These are phyloP conservation scores for Lathronympha strigana DNA, from an alignment of 2,888 invertebrate species.

Conservation along the genomic window DNA sequence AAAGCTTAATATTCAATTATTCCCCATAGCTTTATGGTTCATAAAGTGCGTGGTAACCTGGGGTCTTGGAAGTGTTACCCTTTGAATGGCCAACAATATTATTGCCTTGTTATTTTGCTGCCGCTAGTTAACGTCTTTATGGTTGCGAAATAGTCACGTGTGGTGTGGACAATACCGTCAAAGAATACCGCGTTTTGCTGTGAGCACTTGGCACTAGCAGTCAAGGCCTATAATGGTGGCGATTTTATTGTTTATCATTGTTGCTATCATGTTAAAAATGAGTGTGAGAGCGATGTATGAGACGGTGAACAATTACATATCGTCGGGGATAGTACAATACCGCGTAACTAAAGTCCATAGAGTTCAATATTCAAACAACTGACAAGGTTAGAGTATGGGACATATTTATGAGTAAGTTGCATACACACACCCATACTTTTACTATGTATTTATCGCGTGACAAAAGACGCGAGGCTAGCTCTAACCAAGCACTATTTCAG, in stretches of 20 bases:
- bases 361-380: no score
- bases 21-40: slow-evolving; percentile 3
- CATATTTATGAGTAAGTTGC: no score
- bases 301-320: no score
- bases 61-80: background rate
- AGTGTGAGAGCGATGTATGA: no score
- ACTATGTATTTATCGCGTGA: background rate
- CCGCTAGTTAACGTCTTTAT: background rate
- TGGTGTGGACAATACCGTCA: background rate
- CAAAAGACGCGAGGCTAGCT: background rate
- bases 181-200: background rate
- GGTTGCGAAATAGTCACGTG: background rate
- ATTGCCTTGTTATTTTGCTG: background rate
- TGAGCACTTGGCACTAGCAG: no score
- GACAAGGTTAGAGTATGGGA: no score
- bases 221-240: no score
- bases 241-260: no score
- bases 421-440: no score
- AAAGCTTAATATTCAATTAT: slow-evolving; percentile 27
- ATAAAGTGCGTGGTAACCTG: slow-evolving; percentile 1
- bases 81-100: background rate
- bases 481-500: background rate
- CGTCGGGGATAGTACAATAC: no score
- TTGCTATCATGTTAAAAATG: no score
- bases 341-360: no score